These are phyloP conservation scores for Drosophila histrio DNA, from an alignment of 2,888 invertebrate genomes.

Conservation along the genomic window DNA sequence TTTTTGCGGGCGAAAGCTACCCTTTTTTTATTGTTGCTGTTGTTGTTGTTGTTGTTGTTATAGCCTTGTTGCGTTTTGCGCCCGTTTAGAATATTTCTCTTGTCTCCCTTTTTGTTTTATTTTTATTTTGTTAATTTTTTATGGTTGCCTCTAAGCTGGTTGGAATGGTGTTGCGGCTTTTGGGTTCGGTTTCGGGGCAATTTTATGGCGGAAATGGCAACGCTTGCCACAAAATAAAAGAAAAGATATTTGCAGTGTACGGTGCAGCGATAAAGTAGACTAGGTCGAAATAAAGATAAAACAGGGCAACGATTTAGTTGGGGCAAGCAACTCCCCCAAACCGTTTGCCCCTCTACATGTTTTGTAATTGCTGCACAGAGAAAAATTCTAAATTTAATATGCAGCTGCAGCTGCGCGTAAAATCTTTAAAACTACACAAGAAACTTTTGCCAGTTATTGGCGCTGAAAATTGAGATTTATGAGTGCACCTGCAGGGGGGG, in stretches of 20 bases:
- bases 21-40: constrained; percentile 26
- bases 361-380: constrained; percentile 44
- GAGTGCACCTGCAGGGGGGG: constrained; percentile 55
- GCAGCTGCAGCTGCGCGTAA: constrained; percentile 38
- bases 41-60: constrained; percentile 4
- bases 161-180: constrained; percentile 50
- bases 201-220: constrained; percentile 77
- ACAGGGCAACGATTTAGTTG: constrained; percentile 60
- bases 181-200: constrained; percentile 23
- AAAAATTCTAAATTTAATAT: constrained; percentile 46
- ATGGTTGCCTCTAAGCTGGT: constrained; percentile 56
- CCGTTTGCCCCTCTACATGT: background rate
- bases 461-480: constrained; percentile 75
- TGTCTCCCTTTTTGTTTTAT: constrained; percentile 38
- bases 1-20: constrained; percentile 62
- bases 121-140: constrained; percentile 75
- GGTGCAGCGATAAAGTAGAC: constrained; percentile 71
- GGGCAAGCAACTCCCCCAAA: background rate
- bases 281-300: constrained; percentile 78
- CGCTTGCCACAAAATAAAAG: constrained; percentile 78
- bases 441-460: constrained; percentile 72
- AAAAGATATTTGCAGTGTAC: constrained; percentile 61
- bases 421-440: constrained; percentile 29
- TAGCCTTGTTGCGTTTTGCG: constrained; percentile 25
- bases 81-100: constrained; percentile 71